Evolutionary conservation across 2,797 vertebrate genomes (phyloP).

Genomic region (Hapalemur alaotrensis): DNA sequence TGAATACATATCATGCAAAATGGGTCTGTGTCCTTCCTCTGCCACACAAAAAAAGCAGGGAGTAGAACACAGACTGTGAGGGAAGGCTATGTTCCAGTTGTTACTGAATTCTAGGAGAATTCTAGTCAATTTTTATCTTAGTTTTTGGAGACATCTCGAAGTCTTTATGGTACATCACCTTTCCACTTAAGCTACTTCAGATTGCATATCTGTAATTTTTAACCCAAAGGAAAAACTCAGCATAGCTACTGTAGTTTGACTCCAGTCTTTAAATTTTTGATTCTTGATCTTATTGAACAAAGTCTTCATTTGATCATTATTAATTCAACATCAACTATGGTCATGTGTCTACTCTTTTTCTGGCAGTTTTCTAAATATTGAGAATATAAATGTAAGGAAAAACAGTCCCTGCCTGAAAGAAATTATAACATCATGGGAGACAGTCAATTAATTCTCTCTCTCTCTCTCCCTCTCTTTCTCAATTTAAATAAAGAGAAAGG

Average conservation of each 20-base stretch:
- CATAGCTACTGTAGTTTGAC: not conserved
- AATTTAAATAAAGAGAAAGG: not conserved
- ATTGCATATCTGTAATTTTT: not conserved
- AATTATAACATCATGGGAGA: not conserved
- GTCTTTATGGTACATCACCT: not conserved
- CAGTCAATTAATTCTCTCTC: not conserved
- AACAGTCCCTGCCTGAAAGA: not conserved
- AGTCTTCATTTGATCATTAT: not conserved
- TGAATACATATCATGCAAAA: not conserved
- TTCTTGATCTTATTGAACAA: not conserved
- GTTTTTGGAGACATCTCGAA: not conserved
- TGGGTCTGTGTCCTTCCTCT: not conserved
- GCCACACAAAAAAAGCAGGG: not conserved
- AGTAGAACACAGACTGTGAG: not conserved
- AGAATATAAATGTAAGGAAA: not conserved
- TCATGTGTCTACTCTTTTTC: not conserved
- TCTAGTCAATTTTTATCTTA: not conserved
- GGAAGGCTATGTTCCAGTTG: not conserved
- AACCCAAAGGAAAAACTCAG: not conserved
- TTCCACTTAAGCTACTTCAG: not conserved
- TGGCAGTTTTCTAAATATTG: not conserved
- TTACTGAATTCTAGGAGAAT: not conserved
- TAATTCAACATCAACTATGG: not conserved
- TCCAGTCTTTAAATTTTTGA: not conserved
- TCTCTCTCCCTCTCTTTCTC: not conserved